phyloP scores from a whole-genome alignment of 2,888 invertebrate species.

The Pardosa pseudoannulata region DNA sequence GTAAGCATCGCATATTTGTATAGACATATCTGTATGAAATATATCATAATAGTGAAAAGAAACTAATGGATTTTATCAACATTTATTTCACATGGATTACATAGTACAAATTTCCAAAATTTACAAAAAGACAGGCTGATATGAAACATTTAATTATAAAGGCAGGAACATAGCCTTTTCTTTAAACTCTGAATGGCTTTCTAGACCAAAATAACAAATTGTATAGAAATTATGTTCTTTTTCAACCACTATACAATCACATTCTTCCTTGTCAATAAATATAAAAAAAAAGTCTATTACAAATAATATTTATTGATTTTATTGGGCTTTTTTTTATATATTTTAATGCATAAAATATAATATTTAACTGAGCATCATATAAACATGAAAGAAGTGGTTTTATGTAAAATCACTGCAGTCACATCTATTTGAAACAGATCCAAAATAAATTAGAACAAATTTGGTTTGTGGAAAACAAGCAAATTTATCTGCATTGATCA shows the following conservation, averaged over 20 bases:
- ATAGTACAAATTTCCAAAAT: constrained; percentile 55
- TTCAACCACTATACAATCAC: constrained; percentile 21
- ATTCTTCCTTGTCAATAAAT: constrained; percentile 19
- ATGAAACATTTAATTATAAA: constrained; percentile 64
- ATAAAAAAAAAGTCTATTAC: constrained; percentile 14
- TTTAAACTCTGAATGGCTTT: constrained; percentile 56
- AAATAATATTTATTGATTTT: neutral
- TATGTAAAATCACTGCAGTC: too few species aligned
- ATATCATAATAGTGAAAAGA: too few species aligned
- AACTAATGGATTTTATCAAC: constrained; percentile 36
- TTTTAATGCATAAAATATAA: too few species aligned
- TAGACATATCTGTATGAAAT: too few species aligned
- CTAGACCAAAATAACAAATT: constrained; percentile 40
- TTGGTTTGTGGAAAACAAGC: too few species aligned
- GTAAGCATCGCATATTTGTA: too few species aligned
- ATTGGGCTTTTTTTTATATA: constrained; percentile 27
- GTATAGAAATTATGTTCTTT: constrained; percentile 52
- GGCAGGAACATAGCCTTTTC: constrained; percentile 53
- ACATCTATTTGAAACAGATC: too few species aligned
- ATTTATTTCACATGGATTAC: constrained; percentile 64
- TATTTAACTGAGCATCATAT: too few species aligned
- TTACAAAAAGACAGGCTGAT: constrained; percentile 68
- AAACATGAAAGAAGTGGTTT: too few species aligned
- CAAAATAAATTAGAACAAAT: too few species aligned
- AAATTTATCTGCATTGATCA: too few species aligned